Evolutionary conservation across 1,140 invertebrate species (phyloP).

Genomic region (Panagrolaimus sp.): DNA sequence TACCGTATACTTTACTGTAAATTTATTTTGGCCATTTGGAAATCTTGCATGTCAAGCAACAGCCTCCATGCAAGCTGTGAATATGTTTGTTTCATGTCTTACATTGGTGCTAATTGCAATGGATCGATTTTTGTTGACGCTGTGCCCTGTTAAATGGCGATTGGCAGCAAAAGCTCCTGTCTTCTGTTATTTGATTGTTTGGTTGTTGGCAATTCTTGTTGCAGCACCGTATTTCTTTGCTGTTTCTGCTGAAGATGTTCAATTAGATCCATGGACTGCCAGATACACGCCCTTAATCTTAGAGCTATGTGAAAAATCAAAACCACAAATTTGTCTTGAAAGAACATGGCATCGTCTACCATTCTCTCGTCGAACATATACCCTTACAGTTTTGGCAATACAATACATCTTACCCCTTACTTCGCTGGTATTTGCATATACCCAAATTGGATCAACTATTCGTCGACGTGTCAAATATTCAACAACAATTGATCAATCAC

Average conservation of each 20-base stretch:
- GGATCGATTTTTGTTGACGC: slow-evolving; percentile 54
- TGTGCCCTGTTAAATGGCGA: slow-evolving; percentile 55
- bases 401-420: slow-evolving; percentile 55
- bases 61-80: slow-evolving; percentile 55
- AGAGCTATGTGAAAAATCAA: slow-evolving; percentile 35
- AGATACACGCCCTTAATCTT: slow-evolving; percentile 9
- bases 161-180: slow-evolving; percentile 55
- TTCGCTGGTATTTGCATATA: slow-evolving; percentile 51
- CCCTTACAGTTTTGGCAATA: slow-evolving; percentile 49
- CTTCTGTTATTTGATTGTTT: slow-evolving; percentile 51
- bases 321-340: slow-evolving; percentile 52
- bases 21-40: slow-evolving; percentile 58
- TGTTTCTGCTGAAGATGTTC: slow-evolving; percentile 47
- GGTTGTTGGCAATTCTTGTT: slow-evolving; percentile 49
- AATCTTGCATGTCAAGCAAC: slow-evolving; percentile 47
- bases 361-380: slow-evolving; percentile 51
- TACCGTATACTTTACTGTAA: slow-evolving; percentile 52
- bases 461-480: slow-evolving; percentile 43
- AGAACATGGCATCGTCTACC: slow-evolving; percentile 39
- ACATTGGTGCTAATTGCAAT: slow-evolving; percentile 55
- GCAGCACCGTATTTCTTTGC: slow-evolving; percentile 55
- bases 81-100: slow-evolving; percentile 57
- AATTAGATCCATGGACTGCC: slow-evolving; percentile 43
- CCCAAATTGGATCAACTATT: slow-evolving; percentile 56
- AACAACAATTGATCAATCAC: slow-evolving; percentile 40